These are phyloP conservation scores for Anadara kagoshimensis DNA, from an alignment of 1,140 invertebrate genomes.

Conservation along the genomic window DNA sequence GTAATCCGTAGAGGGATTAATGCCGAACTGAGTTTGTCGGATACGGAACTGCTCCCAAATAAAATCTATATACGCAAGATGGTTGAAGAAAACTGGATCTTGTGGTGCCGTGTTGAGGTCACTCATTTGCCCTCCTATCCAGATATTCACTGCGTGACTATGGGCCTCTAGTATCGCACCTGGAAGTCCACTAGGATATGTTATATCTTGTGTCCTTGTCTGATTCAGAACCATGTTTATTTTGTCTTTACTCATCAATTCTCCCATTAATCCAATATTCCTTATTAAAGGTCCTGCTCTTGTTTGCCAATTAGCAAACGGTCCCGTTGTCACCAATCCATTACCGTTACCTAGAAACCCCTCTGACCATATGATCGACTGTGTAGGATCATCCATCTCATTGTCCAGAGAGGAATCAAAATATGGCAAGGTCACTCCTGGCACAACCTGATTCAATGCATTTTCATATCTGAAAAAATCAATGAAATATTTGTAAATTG, in stretches of 20 bases:
- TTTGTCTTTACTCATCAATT: background rate
- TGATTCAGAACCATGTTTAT: background rate
- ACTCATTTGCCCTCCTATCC: conserved; percentile 9
- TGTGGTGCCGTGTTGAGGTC: conserved; percentile 11
- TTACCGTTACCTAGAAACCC: conserved; percentile 71
- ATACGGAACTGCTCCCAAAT: conserved; percentile 19
- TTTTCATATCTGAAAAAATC: conserved; percentile 22
- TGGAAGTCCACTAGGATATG: conserved; percentile 12
- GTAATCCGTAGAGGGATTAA: background rate
- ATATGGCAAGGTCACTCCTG: conserved; percentile 69
- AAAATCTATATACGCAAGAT: conserved; percentile 26
- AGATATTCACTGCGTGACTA: conserved; percentile 12
- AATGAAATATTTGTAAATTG: background rate
- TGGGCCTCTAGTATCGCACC: background rate
- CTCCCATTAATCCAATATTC: conserved; percentile 24
- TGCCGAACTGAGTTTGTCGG: background rate
- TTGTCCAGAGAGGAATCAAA: conserved; percentile 72
- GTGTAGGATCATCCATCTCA: conserved; percentile 63
- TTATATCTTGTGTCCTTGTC: background rate
- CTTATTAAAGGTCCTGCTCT: conserved; percentile 38
- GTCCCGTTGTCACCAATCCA: conserved; percentile 71
- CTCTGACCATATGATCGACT: conserved; percentile 69
- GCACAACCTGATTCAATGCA: conserved; percentile 21
- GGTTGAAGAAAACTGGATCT: conserved; percentile 17
- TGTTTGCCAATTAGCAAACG: conserved; percentile 56